These are phyloP conservation scores for Cataglyphis albicans DNA, from an alignment of 2,888 invertebrate species.

Conservation along the genomic window DNA sequence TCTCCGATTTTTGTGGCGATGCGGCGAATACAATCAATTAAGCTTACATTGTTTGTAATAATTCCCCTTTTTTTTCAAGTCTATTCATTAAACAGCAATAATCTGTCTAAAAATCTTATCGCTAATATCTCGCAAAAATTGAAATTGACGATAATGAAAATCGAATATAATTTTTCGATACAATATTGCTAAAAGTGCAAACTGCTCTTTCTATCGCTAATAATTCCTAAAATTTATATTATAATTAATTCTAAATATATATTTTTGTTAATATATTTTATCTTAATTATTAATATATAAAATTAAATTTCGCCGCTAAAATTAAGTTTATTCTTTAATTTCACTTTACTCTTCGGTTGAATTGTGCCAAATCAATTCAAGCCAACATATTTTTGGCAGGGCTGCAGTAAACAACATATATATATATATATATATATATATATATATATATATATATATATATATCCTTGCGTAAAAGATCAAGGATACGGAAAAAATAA, in stretches of 20 bases:
- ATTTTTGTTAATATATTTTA: not conserved
- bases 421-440: not conserved
- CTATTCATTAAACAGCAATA: conserved; percentile 31
- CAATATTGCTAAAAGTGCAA: not conserved
- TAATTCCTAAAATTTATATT: not conserved
- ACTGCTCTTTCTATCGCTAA: not conserved
- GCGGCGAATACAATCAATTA: conserved; percentile 65
- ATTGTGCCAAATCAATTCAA: not conserved
- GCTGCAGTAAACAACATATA: conserved; percentile 13
- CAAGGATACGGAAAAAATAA: not conserved
- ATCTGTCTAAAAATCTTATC: not conserved
- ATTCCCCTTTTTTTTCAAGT: conserved; percentile 46
- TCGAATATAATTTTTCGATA: conserved; percentile 15
- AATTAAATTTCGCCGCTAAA: not conserved
- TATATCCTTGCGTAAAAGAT: not conserved
- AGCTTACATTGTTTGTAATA: conserved; percentile 59
- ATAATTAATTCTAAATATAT: not conserved
- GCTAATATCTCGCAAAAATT: conserved; percentile 20
- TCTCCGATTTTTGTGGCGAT: conserved; percentile 52
- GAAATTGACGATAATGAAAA: conserved; percentile 45
- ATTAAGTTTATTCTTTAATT: not conserved
- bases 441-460: not conserved
- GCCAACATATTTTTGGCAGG: conserved; percentile 18
- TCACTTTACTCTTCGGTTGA: not conserved
- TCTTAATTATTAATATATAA: not conserved